phyloP scores from a whole-genome alignment of 1,140 invertebrate species.

The Drosophila pruinosa region DNA sequence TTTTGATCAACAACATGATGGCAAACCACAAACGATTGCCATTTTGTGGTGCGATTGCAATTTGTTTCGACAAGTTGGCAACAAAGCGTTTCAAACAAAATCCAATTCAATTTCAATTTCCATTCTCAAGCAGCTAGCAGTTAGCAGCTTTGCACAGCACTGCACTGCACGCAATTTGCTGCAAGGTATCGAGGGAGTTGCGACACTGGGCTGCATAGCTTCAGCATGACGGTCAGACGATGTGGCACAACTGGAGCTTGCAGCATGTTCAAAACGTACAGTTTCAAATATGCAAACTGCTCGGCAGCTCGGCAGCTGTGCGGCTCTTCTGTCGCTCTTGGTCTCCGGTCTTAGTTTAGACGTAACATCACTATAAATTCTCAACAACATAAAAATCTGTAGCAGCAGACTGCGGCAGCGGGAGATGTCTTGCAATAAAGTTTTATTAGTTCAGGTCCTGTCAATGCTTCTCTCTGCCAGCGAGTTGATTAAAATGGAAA shows the following conservation, averaged over 20 bases:
- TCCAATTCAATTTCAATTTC: conserved; percentile 40
- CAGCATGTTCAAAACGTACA: not conserved
- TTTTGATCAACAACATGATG: not conserved
- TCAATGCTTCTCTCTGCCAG: conserved; percentile 23
- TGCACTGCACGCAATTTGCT: conserved; percentile 1
- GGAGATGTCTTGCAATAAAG: conserved; percentile 22
- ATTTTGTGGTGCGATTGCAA: conserved; percentile 3
- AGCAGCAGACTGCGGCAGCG: not conserved
- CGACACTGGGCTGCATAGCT: not conserved
- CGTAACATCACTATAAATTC: conserved; percentile 20
- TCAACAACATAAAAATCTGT: conserved; percentile 10
- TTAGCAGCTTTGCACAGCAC: not conserved
- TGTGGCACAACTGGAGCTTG: not conserved
- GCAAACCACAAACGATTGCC: not conserved
- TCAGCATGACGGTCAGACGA: not conserved
- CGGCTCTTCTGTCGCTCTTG: not conserved
- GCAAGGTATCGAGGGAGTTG: conserved; percentile 10
- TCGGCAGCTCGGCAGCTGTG: not conserved
- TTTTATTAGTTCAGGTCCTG: conserved; percentile 38
- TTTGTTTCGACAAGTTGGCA: conserved; percentile 3
- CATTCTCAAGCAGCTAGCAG: conserved; percentile 30
- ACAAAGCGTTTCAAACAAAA: conserved; percentile 2
- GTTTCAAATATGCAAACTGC: not conserved
- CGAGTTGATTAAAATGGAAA: conserved; percentile 41
- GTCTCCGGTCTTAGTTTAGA: not conserved